Evolutionary conservation across 2,113 vertebrate genomes (phyloP), one percentile per base, ranked within the genome.

Genomic region (Pelmatolapia mariae): DNA sequence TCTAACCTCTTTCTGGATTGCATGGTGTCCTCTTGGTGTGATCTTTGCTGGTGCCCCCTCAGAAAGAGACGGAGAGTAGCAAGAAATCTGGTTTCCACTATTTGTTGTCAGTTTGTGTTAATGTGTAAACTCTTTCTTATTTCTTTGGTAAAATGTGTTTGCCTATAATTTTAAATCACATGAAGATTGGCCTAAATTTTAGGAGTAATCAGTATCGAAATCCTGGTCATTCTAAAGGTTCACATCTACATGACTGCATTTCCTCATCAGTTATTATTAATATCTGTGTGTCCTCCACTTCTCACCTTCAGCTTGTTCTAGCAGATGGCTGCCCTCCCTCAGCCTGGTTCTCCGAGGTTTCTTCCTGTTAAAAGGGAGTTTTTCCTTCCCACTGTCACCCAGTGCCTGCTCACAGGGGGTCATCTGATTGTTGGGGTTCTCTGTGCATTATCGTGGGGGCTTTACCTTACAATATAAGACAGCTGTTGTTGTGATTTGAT

Each of bases 71-170:
- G 1, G 18, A 3, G 10, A 66, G 18, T n/a, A 66, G 33, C 61
- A 38, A 22, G 33, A 68, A 12, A 40, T 8, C 63, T 68, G 19
- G 36, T 68, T 68, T 8, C n/a, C 36, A 19, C 11, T 13, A 8
- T 68, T 68, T 22, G 36, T 12, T 68, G 36, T 68, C 63, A 15
- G 63, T 68, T 68, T 4, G n/a, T 68, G 4, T 68, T 68, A 5
- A 38, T 71, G 12, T 43, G 66, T 43, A 16, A 15, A 47, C 6
- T 24, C 11, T 71, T 6, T 16, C 8, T 26, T 26, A 73, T 73
- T 45, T 73, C 38, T 73, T 45, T 73, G 22, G 66, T 73, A 43
- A 73, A 45, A 71, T 71, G 11, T 43, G 66, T 43, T 71, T 71
- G 38, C 22, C 38, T 24, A 43, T 26, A 4, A 43, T 71, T 43